Conservation (phyloP, 2,113 vertebrate species). For the Trematocara stigmaticum region DNA sequence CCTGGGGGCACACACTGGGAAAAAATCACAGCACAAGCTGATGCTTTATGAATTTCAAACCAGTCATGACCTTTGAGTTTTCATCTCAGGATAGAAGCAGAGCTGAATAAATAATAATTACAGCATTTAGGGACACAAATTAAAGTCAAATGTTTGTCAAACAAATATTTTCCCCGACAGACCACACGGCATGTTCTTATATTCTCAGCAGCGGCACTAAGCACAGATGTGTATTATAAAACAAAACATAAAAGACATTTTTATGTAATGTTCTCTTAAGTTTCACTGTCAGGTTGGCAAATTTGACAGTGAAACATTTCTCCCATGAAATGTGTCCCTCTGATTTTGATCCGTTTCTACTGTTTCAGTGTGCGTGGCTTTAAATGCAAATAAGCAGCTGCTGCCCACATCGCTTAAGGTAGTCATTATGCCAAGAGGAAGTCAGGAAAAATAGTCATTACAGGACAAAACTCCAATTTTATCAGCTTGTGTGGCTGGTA, state of each 20-base stretch:
- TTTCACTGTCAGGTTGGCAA: neutral
- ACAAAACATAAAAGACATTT: neutral
- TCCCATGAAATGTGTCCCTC: neutral
- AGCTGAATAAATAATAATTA: neutral
- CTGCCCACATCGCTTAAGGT: neutral
- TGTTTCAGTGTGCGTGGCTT: neutral
- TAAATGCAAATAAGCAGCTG: neutral
- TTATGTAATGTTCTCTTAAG: neutral
- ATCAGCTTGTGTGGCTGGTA: neutral
- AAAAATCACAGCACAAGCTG: neutral
- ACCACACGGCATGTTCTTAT: neutral
- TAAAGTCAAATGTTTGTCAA: neutral
- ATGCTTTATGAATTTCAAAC: neutral
- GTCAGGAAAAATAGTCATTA: neutral
- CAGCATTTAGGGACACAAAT: neutral
- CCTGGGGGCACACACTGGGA: neutral
- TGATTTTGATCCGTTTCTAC: neutral
- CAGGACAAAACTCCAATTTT: neutral
- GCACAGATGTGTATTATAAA: neutral
- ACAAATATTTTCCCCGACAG: neutral
- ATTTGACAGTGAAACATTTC: neutral
- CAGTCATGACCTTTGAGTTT: neutral
- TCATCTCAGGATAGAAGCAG: neutral
- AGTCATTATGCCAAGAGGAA: too few species aligned
- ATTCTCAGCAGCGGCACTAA: neutral